Conservation (phyloP, 2,888 invertebrate genomes). For the Empis livida region DNA sequence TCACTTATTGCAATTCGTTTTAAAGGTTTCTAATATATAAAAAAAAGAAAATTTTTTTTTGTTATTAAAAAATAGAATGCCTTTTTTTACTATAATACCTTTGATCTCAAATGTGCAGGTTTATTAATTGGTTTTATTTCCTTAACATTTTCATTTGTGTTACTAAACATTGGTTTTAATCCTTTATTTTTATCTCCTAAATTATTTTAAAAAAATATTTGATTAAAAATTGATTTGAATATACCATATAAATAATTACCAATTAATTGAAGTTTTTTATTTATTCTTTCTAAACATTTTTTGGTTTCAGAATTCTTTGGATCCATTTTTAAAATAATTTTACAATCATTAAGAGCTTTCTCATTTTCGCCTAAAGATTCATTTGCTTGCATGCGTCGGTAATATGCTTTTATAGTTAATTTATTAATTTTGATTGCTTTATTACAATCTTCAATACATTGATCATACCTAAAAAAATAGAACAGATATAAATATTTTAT, state of each 20-base stretch:
- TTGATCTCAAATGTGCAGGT: slow-evolving; percentile 27
- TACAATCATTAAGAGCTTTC: slow-evolving; percentile 59
- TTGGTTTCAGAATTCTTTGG: slow-evolving; percentile 62
- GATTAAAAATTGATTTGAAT: too few species aligned
- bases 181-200: neutral
- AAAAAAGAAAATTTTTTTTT: neutral
- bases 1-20: slow-evolving; percentile 25
- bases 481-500: slow-evolving; percentile 10
- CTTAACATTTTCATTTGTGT: slow-evolving; percentile 15
- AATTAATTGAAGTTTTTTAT: slow-evolving; percentile 22
- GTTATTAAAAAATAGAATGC: too few species aligned
- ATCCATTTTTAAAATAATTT: slow-evolving; percentile 57
- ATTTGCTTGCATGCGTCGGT: slow-evolving; percentile 65
- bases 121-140: slow-evolving; percentile 27
- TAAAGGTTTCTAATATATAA: slow-evolving; percentile 16
- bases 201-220: too few species aligned
- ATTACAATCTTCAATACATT: slow-evolving; percentile 55
- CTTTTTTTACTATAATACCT: slow-evolving; percentile 9
- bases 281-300: slow-evolving; percentile 28
- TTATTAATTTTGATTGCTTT: slow-evolving; percentile 64
- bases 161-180: slow-evolving; percentile 7
- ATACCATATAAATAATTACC: slow-evolving; percentile 12
- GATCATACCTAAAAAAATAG: slow-evolving; percentile 17
- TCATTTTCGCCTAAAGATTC: slow-evolving; percentile 55
- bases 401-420: slow-evolving; percentile 72